Conservation (phyloP, 2,113 vertebrate species). For the Pteropus alecto region DNA sequence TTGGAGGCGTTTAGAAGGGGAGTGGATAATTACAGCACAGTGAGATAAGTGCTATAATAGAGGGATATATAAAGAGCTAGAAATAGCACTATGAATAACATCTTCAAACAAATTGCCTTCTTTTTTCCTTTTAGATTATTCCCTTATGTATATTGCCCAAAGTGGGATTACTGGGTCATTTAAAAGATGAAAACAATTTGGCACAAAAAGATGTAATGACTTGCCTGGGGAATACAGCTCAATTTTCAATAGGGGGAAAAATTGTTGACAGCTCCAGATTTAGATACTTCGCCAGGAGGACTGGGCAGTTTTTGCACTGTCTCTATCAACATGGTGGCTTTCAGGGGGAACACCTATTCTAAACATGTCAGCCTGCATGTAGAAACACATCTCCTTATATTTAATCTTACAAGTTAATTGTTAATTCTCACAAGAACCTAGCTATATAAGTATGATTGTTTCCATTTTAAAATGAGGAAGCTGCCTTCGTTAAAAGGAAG, state of each 20-base stretch:
- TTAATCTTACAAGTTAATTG: not conserved
- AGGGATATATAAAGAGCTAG: constrained; percentile 71
- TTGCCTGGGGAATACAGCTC: constrained; percentile 72
- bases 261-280: constrained; percentile 67
- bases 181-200: constrained; percentile 78
- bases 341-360: not conserved
- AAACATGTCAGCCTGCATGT: not conserved
- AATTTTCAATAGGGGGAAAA: constrained; percentile 58
- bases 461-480: not conserved
- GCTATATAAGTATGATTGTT: not conserved
- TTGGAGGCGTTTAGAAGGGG: constrained; percentile 72
- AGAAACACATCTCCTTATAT: not conserved
- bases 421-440: not conserved
- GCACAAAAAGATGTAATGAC: constrained; percentile 75
- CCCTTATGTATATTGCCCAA: constrained; percentile 76
- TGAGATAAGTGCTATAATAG: constrained; percentile 75
- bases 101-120: constrained; percentile 74
- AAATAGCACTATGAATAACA: constrained; percentile 76
- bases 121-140: constrained; percentile 76
- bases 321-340: not conserved
- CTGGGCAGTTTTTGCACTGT: not conserved
- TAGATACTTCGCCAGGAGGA: constrained; percentile 42
- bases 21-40: constrained; percentile 76
- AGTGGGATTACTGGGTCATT: constrained; percentile 79
- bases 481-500: not conserved